These are phyloP conservation scores for Xiphydria camelus DNA, from an alignment of 2,888 invertebrate species.

Conservation along the genomic window DNA sequence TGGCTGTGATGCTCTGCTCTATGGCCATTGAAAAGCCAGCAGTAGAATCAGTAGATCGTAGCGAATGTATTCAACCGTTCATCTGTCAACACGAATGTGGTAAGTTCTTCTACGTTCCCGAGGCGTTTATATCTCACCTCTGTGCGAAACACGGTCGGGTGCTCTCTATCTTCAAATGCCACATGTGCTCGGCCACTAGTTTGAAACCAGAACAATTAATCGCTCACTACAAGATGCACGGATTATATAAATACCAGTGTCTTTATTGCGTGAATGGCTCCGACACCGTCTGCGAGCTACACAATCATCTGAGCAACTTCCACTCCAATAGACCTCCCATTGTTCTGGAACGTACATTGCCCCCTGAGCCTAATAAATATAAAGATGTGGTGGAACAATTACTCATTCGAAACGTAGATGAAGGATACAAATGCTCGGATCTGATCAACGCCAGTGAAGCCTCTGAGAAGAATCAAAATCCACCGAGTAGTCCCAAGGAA, in stretches of 20 bases:
- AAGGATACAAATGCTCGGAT: constrained; percentile 27
- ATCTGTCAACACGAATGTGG: constrained; percentile 51
- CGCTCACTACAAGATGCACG: constrained; percentile 56
- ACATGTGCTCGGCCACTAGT: constrained; percentile 57
- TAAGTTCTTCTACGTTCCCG: constrained; percentile 49
- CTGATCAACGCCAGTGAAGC: too few relatives aligned
- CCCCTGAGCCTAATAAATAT: constrained; percentile 34
- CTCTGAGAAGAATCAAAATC: neutral
- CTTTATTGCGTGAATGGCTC: constrained; percentile 59
- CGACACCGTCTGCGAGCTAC: constrained; percentile 51
- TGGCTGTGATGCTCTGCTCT: constrained; percentile 24
- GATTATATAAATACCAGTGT: constrained; percentile 59
- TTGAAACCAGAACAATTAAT: constrained; percentile 39
- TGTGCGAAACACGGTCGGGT: constrained; percentile 38
- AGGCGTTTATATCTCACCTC: constrained; percentile 48
- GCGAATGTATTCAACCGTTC: constrained; percentile 42
- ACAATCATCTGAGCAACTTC: constrained; percentile 58
- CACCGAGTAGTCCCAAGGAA: neutral
- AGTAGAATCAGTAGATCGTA: constrained; percentile 37
- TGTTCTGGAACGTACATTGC: constrained; percentile 47
- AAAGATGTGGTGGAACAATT: constrained; percentile 47
- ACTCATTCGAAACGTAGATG: constrained; percentile 39
- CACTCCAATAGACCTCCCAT: constrained; percentile 56
- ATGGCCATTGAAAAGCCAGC: constrained; percentile 21
- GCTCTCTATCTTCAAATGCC: constrained; percentile 51